Evolutionary conservation across 1,140 invertebrate species (phyloP).

Genomic region (Planococcus citri): DNA sequence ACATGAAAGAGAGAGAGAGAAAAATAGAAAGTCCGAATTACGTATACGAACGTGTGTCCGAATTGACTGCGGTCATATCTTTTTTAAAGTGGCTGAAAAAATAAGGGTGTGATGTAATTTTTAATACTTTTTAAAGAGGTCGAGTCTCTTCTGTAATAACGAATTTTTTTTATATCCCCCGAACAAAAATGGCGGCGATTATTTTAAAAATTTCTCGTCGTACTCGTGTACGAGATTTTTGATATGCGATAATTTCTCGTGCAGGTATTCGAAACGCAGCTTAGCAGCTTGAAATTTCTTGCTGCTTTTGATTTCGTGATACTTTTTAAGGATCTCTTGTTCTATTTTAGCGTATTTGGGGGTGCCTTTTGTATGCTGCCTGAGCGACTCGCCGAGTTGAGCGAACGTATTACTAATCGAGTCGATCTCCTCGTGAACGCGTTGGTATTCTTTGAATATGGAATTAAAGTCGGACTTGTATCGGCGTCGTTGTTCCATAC

Average conservation of each 20-base stretch:
- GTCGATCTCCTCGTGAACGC: constrained; percentile 59
- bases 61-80: too few relatives aligned
- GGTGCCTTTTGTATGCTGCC: constrained; percentile 35
- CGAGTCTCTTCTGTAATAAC: too few relatives aligned
- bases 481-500: constrained; percentile 55
- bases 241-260: constrained; percentile 79
- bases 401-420: constrained; percentile 62
- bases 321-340: constrained; percentile 66
- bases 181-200: not conserved
- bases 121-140: not conserved
- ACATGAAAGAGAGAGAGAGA: constrained; percentile 1
- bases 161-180: too few relatives aligned
- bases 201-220: constrained; percentile 36
- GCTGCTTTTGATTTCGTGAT: constrained; percentile 62
- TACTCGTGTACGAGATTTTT: constrained; percentile 73
- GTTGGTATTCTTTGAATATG: constrained; percentile 70
- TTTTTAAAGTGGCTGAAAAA: too few relatives aligned
- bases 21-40: not conserved
- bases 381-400: constrained; percentile 50
- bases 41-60: not conserved
- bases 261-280: constrained; percentile 67
- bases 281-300: constrained; percentile 54
- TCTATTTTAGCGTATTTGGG: constrained; percentile 48
- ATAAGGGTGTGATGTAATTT: not conserved
- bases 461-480: constrained; percentile 81